Base-by-base conservation (phyloP, 2,797 vertebrate species). In the Taenioides sp. region DNA sequence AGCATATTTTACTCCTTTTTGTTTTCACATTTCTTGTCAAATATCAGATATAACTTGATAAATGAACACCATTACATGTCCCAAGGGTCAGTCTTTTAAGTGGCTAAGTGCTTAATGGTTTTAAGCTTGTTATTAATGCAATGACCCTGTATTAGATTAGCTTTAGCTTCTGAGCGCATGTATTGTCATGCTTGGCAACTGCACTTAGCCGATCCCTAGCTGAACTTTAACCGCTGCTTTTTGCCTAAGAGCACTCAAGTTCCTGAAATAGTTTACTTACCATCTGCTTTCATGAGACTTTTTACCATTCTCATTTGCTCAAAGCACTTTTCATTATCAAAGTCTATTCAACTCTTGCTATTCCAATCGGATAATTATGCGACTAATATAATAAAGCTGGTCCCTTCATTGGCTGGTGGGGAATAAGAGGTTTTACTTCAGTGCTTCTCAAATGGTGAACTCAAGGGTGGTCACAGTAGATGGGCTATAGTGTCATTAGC, bases 361-460 rank as follows among this genome's bases (percentile, higher is more conserved):
- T 16, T 47, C 12, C 12, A 31, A 25, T 28, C 18, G 27, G 49
- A 55, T 76, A 64, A 72, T 76, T 74, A 65, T 58, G 37, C 40
- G 40, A 28, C 57, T 59, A 54, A 68, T 64, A 34, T 61, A 47
- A 72, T 70, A 20, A 75, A 60, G 47, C 59, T 25, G 14, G 43
- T 76, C 54, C 55, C 64, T 65, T 70, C 67, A 50, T 74, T 81
- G 17, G 49, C 43, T 66, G 49, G 34, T 40, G 7, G 18, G 62
- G 49, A 58, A 9, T 52, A 14, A 57, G 28, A 74, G 27, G 52
- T 66, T 63, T 65, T 31, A 31, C 50, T 65, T 40, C 34, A 55
- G 43, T 1, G 43, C 22, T 72, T 73, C 69, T 73, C 50, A 43
- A 57, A 72, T 28, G 60, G 67, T 69, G 37, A 78, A 67, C 74